Evolutionary conservation across 2,888 invertebrate genomes (phyloP).

Genomic region (Chironomus riparius): DNA sequence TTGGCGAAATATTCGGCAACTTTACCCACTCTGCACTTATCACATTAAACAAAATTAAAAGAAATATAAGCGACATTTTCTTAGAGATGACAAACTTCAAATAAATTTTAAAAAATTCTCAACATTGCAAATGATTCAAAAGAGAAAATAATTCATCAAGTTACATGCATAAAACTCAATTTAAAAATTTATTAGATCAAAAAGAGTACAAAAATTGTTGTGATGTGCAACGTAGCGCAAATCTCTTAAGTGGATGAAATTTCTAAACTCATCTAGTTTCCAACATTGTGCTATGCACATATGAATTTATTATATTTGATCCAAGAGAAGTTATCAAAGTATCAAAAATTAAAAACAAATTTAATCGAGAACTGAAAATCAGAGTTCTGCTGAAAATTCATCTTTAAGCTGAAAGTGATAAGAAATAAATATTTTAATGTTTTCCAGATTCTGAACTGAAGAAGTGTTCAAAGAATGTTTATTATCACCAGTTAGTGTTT

Average conservation of each 20-base stretch:
- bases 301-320: too few species aligned
- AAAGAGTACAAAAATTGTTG: background rate
- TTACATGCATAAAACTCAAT: conserved; percentile 13
- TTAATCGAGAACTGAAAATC: too few species aligned
- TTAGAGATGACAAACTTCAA: background rate
- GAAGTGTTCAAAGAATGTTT: background rate
- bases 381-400: too few species aligned
- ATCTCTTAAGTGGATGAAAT: background rate
- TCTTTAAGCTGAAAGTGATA: too few species aligned
- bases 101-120: background rate
- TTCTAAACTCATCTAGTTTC: too few species aligned
- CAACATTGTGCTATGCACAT: too few species aligned
- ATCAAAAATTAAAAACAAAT: too few species aligned
- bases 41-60: background rate
- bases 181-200: conserved; percentile 25
- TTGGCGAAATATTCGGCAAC: background rate
- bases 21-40: background rate
- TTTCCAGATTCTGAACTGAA: background rate
- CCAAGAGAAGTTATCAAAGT: too few species aligned
- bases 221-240: background rate
- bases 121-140: too few species aligned
- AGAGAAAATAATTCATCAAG: background rate
- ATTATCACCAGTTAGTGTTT: background rate
- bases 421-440: background rate
- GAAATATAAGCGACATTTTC: background rate